A percentile compares a stretch with the other conserved stretches of the same genome.
Evolutionary conservation across 2,797 vertebrate species (phyloP).

Genomic region (Lepilemur ruficaudatus): DNA sequence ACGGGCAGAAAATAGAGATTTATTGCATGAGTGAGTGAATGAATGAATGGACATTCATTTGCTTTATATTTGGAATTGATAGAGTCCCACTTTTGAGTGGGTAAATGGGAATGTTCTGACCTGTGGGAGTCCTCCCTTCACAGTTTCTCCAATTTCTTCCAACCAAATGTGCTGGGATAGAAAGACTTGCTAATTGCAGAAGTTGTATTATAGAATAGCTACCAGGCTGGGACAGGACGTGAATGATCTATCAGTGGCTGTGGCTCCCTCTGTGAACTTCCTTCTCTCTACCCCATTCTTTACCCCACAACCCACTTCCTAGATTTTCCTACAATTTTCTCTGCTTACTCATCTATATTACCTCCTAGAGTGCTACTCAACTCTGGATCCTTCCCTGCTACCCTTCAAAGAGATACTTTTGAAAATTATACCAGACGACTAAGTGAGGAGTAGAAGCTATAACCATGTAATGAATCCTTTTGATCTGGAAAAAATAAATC

Average conservation of each 20-base stretch:
- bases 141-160: not conserved
- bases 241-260: not conserved
- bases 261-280: not conserved
- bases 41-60: not conserved
- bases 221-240: not conserved
- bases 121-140: not conserved
- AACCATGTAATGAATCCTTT: not conserved
- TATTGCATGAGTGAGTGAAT: not conserved
- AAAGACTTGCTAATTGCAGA: not conserved
- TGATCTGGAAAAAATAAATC: conserved; percentile 36
- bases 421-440: conserved; percentile 18
- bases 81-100: not conserved
- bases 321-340: not conserved
- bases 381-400: not conserved
- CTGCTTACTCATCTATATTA: not conserved
- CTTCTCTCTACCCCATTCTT: not conserved
- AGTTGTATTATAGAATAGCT: not conserved
- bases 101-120: not conserved
- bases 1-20: not conserved
- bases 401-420: not conserved
- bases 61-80: not conserved
- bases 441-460: not conserved
- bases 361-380: not conserved
- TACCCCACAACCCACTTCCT: not conserved
- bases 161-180: not conserved